These are phyloP conservation scores for Cephus sareptanus DNA, from an alignment of 2,888 invertebrate species.

Conservation along the genomic window DNA sequence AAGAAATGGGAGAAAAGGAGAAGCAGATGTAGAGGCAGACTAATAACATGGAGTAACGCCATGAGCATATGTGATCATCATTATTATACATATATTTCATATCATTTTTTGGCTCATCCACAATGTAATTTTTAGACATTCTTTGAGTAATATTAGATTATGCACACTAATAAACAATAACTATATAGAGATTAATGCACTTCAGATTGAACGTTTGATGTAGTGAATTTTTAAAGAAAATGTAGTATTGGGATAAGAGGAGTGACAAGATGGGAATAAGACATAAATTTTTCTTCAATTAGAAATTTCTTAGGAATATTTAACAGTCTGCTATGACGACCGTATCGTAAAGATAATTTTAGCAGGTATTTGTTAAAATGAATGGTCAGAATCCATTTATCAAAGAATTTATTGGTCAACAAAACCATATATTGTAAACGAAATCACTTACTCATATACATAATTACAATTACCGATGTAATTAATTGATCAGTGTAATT, in stretches of 20 bases:
- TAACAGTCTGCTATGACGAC: background rate
- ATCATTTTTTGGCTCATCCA: slow-evolving; percentile 17
- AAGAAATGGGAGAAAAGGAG: slow-evolving; percentile 11
- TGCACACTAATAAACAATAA: background rate
- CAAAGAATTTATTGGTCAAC: background rate
- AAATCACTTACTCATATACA: background rate
- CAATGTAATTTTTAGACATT: slow-evolving; percentile 25
- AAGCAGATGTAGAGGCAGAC: slow-evolving; percentile 12
- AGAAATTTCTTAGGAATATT: background rate
- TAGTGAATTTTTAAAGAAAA: background rate
- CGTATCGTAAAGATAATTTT: background rate
- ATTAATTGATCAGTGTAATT: background rate
- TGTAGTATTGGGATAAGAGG: background rate
- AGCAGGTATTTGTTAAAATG: background rate
- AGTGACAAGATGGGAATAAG: background rate
- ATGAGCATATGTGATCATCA: slow-evolving; percentile 43
- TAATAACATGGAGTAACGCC: slow-evolving; percentile 29
- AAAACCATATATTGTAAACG: background rate
- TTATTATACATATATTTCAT: slow-evolving; percentile 18
- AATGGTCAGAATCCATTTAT: background rate
- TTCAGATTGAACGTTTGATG: background rate
- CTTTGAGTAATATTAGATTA: slow-evolving; percentile 17
- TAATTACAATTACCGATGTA: background rate
- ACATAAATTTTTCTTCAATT: background rate
- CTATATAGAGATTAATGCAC: background rate